Evolutionary conservation across 2,888 invertebrate genomes (phyloP).

Genomic region (Oxyscelio sp.): DNA sequence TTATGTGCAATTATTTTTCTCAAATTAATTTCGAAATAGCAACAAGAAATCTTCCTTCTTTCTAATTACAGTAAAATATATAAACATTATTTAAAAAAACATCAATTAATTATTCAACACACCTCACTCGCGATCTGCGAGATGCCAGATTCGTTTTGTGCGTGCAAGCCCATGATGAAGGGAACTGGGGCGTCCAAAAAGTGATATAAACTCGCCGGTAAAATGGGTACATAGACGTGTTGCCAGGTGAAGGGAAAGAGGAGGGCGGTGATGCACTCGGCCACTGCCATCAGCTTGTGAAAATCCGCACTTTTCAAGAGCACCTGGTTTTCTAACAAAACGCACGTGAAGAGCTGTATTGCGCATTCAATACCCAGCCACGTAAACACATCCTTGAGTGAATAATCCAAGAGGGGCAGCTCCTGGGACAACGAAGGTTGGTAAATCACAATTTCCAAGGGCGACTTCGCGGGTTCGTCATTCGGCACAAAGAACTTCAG

Average conservation of each 20-base stretch:
- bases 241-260: constrained; percentile 99
- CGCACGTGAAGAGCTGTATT: constrained; percentile 97
- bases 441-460: constrained; percentile 91
- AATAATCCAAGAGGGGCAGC: constrained; percentile 98
- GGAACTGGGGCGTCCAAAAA: constrained; percentile 99
- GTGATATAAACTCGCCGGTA: constrained; percentile 97
- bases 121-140: constrained; percentile 89
- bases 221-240: constrained; percentile 99
- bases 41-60: no score
- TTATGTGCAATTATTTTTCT: no score
- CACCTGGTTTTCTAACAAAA: constrained; percentile 98
- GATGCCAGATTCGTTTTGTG: constrained; percentile 87
- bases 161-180: constrained; percentile 97
- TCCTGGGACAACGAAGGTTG: constrained; percentile 94
- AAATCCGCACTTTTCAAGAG: constrained; percentile 97
- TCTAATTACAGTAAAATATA: no score
- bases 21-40: no score
- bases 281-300: constrained; percentile 98
- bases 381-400: constrained; percentile 95
- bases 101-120: no score
- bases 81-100: no score
- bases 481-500: constrained; percentile 89
- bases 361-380: constrained; percentile 97
- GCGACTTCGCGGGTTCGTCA: constrained; percentile 86
- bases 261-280: constrained; percentile 96